These are phyloP conservation scores for Dromius quadrimaculatus DNA, from an alignment of 2,888 invertebrate species.

Conservation along the genomic window DNA sequence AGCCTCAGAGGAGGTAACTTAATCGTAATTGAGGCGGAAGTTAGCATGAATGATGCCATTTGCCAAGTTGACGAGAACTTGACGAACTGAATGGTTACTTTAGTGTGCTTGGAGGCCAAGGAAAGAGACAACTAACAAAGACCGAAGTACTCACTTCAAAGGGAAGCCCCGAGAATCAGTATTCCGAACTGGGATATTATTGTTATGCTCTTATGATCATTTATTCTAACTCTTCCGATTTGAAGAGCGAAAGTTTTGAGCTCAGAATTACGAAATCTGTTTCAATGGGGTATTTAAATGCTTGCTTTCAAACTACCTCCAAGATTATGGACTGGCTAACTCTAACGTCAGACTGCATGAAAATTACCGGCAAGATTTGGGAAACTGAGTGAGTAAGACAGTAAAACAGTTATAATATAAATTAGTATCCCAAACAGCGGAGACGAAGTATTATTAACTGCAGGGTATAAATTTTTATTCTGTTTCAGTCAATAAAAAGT, in stretches of 20 bases:
- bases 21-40: slow-evolving; percentile 51
- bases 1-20: slow-evolving; percentile 41
- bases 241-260: slow-evolving; percentile 39
- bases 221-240: slow-evolving; percentile 36
- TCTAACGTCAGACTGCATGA: no score
- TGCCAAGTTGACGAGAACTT: slow-evolving; percentile 50
- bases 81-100: slow-evolving; percentile 50
- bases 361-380: no score
- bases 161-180: neutral
- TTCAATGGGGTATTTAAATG: no score
- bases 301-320: no score
- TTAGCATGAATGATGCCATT: slow-evolving; percentile 51
- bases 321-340: no score
- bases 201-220: slow-evolving; percentile 38
- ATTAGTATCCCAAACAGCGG: no score
- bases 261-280: no score
- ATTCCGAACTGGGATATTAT: slow-evolving; percentile 44
- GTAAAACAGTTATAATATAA: no score
- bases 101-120: slow-evolving; percentile 12
- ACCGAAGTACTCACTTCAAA: neutral
- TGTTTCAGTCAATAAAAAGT: neutral
- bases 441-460: no score
- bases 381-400: no score
- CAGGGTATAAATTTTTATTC: no score
- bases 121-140: slow-evolving; percentile 18